Evolutionary conservation across 92 coral and sea anemone species (phyloP).

Genomic region (Isaurus tuberculatus): DNA sequence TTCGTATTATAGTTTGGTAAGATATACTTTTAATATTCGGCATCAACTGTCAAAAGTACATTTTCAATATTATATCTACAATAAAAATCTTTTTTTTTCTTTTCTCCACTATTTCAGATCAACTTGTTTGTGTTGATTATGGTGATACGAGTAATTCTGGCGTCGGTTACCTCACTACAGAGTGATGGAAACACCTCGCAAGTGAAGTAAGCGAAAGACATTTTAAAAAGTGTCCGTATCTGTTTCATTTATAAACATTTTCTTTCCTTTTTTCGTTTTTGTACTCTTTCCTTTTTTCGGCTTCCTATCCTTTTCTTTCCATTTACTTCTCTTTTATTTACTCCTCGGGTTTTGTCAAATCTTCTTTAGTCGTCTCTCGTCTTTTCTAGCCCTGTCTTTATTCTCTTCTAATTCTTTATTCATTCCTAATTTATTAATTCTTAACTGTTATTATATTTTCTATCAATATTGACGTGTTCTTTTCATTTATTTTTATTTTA

Average conservation of each 20-base stretch:
- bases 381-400: neutral
- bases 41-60: neutral
- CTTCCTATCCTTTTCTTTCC: neutral
- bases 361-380: neutral
- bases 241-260: neutral
- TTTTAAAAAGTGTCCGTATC: neutral
- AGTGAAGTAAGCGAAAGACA: constrained; percentile 72
- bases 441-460: no score
- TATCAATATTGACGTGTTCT: no score
- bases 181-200: constrained; percentile 80
- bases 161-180: constrained; percentile 87
- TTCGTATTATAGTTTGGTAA: no score
- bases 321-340: neutral
- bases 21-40: neutral
- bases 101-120: constrained; percentile 55
- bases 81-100: neutral
- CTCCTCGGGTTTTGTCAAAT: neutral
- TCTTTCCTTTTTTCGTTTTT: neutral
- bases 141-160: constrained; percentile 88
- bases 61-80: neutral
- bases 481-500: no score
- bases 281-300: neutral
- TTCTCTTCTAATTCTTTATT: neutral
- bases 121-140: constrained; percentile 84
- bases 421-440: no score